Evolutionary conservation across 2,797 vertebrate species (phyloP), one percentile per base, ranked within the genome.

Genomic region (Novumbra hubbsi): DNA sequence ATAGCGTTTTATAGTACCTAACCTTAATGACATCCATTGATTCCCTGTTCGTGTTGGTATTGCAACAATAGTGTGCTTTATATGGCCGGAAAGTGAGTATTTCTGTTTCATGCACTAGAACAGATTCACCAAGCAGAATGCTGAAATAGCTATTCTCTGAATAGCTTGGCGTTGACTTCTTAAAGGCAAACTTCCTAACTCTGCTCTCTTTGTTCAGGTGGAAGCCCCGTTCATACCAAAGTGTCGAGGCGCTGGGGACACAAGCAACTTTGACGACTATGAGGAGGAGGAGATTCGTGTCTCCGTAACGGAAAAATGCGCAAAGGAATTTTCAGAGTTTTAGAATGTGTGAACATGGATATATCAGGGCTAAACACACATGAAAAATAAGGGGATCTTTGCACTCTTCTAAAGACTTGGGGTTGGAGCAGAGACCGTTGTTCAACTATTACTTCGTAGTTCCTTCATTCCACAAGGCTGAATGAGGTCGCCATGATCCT

Each of bases 211-310:
- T 71, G 30, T 79, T 48, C 81, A 99, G 98, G 98, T 99, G 87
- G 98, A 99, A 92, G 97, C 97, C 86, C 98, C 97, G 0, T 99
- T 99, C 95, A 98, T 99, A 95, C 98, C 98, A 94, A 99, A 99
- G 94, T 99, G 96, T 93, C 95, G 96, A 96, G 98, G 98, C 80
- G 96, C 97, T 17, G 98, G 98, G 73, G 98, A 99, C 92, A 98
- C 97, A 80, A 99, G 98, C 95, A 99, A 99, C 93, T 99, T 99
- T 5, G 98, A 99, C 67, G 98, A 99, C 92, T 99, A 99, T 75
- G 98, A 99, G 84, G 98, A 99, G 84, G 98, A 99, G 91, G 96
- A 98, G 87, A 96, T 99, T 90, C 96, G 97, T 30, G 96, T 98
- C 83, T 99, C 98, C 86, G 88, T 98, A 90, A 98, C 96, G 74